These are phyloP conservation scores for Mellivora capensis DNA, from an alignment of 2,113 vertebrate species.

Conservation along the genomic window DNA sequence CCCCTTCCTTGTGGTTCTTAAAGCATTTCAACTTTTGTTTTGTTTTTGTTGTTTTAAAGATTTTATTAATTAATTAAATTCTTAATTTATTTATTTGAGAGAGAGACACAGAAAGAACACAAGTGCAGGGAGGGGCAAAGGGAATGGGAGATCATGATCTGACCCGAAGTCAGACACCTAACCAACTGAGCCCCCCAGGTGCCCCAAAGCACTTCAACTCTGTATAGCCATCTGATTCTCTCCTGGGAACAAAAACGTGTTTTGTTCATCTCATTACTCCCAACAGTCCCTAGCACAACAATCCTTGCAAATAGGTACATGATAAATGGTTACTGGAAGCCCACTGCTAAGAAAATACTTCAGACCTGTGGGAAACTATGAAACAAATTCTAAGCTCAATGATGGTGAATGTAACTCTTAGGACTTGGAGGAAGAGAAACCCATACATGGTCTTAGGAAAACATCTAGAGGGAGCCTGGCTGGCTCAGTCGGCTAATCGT, in stretches of 20 bases:
- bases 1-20: neutral
- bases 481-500: no score
- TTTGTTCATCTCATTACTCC: neutral
- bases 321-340: neutral
- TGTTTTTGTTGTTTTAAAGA: neutral
- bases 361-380: neutral
- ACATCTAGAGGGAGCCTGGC: neutral
- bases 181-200: no score
- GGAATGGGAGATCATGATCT: no score
- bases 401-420: neutral
- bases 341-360: neutral
- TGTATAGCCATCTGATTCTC: neutral
- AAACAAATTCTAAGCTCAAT: neutral
- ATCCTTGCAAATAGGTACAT: neutral
- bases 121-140: no score
- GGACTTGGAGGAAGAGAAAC: neutral
- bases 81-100: no score
- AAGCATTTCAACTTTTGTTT: neutral
- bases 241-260: neutral
- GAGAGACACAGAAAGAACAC: no score
- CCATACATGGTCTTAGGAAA: neutral
- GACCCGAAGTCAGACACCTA: no score
- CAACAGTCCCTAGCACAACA: neutral
- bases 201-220: neutral
- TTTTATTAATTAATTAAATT: neutral